Evolutionary conservation across 2,113 vertebrate species (phyloP).

Genomic region (Mobula birostris): DNA sequence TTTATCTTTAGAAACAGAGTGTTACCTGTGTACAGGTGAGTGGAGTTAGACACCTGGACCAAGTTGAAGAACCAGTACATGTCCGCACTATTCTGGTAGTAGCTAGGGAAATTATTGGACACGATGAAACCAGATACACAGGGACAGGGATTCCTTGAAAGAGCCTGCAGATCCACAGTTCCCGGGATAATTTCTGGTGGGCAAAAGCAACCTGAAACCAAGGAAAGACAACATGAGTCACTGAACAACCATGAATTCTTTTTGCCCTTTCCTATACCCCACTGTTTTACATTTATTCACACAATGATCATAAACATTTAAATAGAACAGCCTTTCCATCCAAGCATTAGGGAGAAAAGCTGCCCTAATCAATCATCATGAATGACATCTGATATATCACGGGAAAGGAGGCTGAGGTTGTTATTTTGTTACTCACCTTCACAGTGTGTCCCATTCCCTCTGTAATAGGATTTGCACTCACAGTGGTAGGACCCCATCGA

Average conservation of each 20-base stretch:
- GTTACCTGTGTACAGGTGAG: neutral
- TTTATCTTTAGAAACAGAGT: neutral
- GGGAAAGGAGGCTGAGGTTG: neutral
- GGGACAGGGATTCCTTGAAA: neutral
- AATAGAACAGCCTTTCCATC: neutral
- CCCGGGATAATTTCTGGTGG: constrained; percentile 23
- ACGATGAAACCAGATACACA: constrained; percentile 10
- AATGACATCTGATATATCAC: neutral
- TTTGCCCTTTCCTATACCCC: neutral
- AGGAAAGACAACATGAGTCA: neutral
- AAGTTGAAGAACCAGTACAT: constrained; percentile 34
- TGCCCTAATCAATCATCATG: neutral
- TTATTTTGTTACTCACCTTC: constrained; percentile 5
- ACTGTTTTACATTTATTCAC: neutral
- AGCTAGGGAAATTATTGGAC: neutral
- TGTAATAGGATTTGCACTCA: no score
- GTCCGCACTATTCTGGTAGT: constrained; percentile 16
- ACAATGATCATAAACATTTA: neutral
- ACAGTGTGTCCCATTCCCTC: constrained; percentile 36
- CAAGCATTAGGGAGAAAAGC: neutral
- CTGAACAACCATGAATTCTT: no score
- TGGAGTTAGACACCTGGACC: neutral
- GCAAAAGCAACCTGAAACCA: constrained; percentile 6
- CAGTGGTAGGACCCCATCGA: no score
- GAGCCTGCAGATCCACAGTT: neutral